These are phyloP conservation scores for Ornithoptera alexandrae DNA, from an alignment of 2,888 invertebrate genomes.

Conservation along the genomic window DNA sequence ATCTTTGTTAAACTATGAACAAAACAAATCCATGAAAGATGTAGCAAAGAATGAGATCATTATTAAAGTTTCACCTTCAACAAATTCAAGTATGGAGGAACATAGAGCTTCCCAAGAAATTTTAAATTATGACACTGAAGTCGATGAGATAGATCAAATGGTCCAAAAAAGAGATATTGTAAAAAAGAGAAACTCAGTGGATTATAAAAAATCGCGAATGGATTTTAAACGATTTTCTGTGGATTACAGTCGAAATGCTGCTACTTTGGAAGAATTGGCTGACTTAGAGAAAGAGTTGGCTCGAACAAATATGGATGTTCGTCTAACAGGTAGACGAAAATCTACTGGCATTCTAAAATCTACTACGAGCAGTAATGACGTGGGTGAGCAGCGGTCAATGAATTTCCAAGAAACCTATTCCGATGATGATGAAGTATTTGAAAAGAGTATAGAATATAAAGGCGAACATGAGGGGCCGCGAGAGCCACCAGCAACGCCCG, in stretches of 20 bases:
- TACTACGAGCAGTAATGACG: slow-evolving; percentile 60
- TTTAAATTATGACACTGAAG: slow-evolving; percentile 47
- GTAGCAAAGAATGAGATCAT: slow-evolving; percentile 27
- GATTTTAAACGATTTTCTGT: slow-evolving; percentile 72
- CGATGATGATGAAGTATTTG: slow-evolving; percentile 83
- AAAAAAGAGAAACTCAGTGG: slow-evolving; percentile 68
- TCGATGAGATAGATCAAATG: slow-evolving; percentile 50
- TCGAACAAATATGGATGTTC: slow-evolving; percentile 66
- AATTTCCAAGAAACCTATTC: slow-evolving; percentile 49
- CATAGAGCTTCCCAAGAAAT: slow-evolving; percentile 46
- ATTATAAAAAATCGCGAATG: slow-evolving; percentile 62
- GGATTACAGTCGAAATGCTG: slow-evolving; percentile 65
- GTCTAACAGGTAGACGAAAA: slow-evolving; percentile 60
- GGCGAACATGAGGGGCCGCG: slow-evolving; percentile 76
- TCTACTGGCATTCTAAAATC: slow-evolving; percentile 73
- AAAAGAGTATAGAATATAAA: slow-evolving; percentile 58
- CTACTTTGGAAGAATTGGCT: slow-evolving; percentile 64
- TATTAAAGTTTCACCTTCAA: slow-evolving; percentile 28
- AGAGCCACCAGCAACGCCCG: slow-evolving; percentile 87
- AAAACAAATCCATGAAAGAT: slow-evolving; percentile 29
- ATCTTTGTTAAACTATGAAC: slow-evolving; percentile 26
- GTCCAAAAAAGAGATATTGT: slow-evolving; percentile 55
- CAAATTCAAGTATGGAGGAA: slow-evolving; percentile 36
- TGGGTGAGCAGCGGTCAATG: slow-evolving; percentile 50
- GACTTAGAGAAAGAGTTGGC: slow-evolving; percentile 66